phyloP scores from a whole-genome alignment of 1,140 invertebrate genomes.

The Drosophila santomea region DNA sequence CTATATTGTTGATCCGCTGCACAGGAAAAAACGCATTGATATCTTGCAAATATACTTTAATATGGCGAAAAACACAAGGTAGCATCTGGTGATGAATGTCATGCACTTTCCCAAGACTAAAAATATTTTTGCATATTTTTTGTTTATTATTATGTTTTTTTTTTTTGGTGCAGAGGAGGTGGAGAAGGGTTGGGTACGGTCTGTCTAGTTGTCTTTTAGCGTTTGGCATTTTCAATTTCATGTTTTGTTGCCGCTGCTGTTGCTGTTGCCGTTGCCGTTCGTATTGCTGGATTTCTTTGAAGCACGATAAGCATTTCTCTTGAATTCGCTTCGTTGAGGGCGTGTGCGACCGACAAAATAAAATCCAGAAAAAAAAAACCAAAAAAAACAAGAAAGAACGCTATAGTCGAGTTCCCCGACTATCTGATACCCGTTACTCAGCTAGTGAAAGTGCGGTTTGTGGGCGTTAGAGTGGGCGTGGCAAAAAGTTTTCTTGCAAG shows the following conservation, averaged over 20 bases:
- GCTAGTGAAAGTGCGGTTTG: too few species aligned
- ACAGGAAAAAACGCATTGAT: neutral
- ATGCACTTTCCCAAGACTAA: too few species aligned
- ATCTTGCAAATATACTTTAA: neutral
- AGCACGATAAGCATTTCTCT: slow-evolving; percentile 83
- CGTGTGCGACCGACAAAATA: slow-evolving; percentile 55
- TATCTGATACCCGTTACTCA: too few species aligned
- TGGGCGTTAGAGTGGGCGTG: too few species aligned
- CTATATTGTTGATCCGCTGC: slow-evolving; percentile 56
- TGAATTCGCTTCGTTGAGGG: slow-evolving; percentile 80
- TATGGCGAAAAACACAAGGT: too few species aligned
- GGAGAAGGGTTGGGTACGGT: slow-evolving; percentile 40
- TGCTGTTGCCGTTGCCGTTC: slow-evolving; percentile 58
- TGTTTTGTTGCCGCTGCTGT: slow-evolving; percentile 58
- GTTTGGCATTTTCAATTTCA: slow-evolving; percentile 83
- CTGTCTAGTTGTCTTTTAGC: slow-evolving; percentile 77
- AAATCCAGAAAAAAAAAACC: neutral
- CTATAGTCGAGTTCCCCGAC: too few species aligned
- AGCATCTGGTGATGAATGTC: too few species aligned
- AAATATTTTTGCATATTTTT: neutral
- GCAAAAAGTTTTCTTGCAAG: too few species aligned
- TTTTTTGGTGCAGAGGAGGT: slow-evolving; percentile 3
- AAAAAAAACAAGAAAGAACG: neutral
- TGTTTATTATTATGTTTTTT: neutral
- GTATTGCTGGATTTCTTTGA: slow-evolving; percentile 75